Evolutionary conservation across 2,888 invertebrate genomes (phyloP).

Genomic region (Ophraella communa): DNA sequence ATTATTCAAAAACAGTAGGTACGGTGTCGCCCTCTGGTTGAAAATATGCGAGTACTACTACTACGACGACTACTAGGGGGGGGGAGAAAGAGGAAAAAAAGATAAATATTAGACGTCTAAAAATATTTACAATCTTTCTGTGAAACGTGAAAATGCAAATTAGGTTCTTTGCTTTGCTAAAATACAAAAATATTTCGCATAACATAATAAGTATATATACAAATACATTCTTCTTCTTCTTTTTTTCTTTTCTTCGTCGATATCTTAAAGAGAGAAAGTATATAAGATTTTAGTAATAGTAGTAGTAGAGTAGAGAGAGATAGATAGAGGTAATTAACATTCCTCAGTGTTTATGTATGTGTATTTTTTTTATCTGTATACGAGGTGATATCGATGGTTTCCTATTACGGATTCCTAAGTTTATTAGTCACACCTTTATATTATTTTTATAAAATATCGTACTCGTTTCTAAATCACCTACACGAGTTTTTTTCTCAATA

Average conservation of each 20-base stretch:
- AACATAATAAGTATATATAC: too few relatives aligned
- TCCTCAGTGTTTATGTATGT: too few relatives aligned
- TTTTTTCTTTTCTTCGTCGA: too few relatives aligned
- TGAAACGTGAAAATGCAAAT: slow-evolving; percentile 53
- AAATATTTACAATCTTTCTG: slow-evolving; percentile 57
- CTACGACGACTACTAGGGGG: too few relatives aligned
- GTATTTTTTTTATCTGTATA: too few relatives aligned
- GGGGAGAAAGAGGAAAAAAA: too few relatives aligned
- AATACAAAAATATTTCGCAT: too few relatives aligned
- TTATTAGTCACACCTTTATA: neutral
- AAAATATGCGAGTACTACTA: slow-evolving; percentile 64
- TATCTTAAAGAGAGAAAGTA: slow-evolving; percentile 19
- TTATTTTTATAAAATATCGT: neutral
- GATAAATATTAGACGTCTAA: slow-evolving; percentile 57
- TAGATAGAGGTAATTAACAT: slow-evolving; percentile 27
- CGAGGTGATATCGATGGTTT: slow-evolving; percentile 12
- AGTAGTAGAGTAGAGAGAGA: slow-evolving; percentile 13
- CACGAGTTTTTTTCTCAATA: neutral
- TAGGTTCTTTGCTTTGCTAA: slow-evolving; percentile 33
- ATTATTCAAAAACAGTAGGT: slow-evolving; percentile 52
- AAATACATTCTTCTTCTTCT: too few relatives aligned
- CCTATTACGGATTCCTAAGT: slow-evolving; percentile 9
- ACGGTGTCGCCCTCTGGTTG: slow-evolving; percentile 67
- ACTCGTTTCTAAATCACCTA: neutral
- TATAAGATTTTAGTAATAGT: slow-evolving; percentile 18